These are phyloP conservation scores for Drosophila arawakana DNA, from an alignment of 1,140 invertebrate genomes.

Conservation along the genomic window DNA sequence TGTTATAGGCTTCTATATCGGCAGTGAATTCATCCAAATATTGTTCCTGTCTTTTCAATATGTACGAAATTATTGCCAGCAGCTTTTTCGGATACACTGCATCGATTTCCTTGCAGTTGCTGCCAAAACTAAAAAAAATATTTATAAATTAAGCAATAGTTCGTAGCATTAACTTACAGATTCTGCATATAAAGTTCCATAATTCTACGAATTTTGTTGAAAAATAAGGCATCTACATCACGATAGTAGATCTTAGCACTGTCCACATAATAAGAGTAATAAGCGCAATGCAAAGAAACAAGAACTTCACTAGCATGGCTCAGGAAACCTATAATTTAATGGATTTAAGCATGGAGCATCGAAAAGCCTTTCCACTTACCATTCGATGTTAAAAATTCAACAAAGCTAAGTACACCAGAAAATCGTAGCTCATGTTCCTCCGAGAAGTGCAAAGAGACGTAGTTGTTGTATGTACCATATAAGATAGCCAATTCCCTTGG, in stretches of 20 bases:
- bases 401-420: conserved; percentile 41
- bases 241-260: conserved; percentile 4
- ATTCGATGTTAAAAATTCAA: conserved; percentile 46
- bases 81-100: conserved; percentile 23
- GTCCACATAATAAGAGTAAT: conserved; percentile 6
- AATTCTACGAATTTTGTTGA: conserved; percentile 30
- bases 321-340: conserved; percentile 41
- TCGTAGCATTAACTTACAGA: conserved; percentile 37
- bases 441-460: conserved; percentile 43
- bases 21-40: conserved; percentile 18
- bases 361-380: conserved; percentile 23
- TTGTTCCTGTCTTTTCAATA: conserved; percentile 29
- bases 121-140: neutral
- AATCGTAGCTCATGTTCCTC: conserved; percentile 32
- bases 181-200: conserved; percentile 43
- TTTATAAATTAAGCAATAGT: neutral
- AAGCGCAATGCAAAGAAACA: conserved; percentile 14
- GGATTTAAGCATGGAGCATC: neutral
- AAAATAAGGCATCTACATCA: conserved; percentile 13
- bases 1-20: conserved; percentile 26
- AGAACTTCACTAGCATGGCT: conserved; percentile 48
- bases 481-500: conserved; percentile 34
- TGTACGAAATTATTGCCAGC: conserved; percentile 19
- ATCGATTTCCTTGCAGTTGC: conserved; percentile 10
- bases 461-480: conserved; percentile 56